phyloP scores from a whole-genome alignment of 2,797 vertebrate genomes.

The Petrocephalus sullivani region DNA sequence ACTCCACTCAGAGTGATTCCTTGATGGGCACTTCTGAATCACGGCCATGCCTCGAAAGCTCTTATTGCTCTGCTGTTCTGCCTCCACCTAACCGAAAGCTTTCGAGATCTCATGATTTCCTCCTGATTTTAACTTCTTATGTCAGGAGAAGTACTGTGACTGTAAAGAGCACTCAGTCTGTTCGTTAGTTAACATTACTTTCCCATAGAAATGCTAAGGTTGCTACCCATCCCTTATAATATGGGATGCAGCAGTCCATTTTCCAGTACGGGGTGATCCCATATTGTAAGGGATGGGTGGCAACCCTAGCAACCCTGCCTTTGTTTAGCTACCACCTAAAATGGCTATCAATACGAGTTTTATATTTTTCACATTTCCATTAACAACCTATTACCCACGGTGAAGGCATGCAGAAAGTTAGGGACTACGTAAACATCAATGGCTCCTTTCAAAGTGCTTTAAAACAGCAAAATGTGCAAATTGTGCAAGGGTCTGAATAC shows the following conservation, averaged over 20 bases:
- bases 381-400: not conserved
- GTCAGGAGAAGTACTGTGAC: not conserved
- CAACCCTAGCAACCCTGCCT: not conserved
- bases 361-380: not conserved
- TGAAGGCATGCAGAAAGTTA: not conserved
- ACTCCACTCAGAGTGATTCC: not conserved
- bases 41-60: not conserved
- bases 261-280: not conserved
- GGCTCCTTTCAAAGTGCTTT: not conserved
- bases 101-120: not conserved
- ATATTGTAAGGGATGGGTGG: not conserved
- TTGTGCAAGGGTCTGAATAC: slow-evolving; percentile 9
- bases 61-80: not conserved
- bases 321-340: not conserved
- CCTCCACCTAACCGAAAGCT: not conserved
- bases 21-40: not conserved
- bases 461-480: slow-evolving; percentile 6
- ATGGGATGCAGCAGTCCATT: not conserved
- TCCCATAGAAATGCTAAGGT: not conserved
- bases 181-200: not conserved
- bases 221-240: not conserved
- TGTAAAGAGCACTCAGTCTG: not conserved
- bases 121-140: not conserved
- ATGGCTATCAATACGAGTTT: not conserved
- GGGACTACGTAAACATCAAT: not conserved